Percentiles rank a stretch among this genome's conserved stretches.
Conservation (phyloP, 1,140 invertebrate species). For the Diplogasteroides magnus region DNA sequence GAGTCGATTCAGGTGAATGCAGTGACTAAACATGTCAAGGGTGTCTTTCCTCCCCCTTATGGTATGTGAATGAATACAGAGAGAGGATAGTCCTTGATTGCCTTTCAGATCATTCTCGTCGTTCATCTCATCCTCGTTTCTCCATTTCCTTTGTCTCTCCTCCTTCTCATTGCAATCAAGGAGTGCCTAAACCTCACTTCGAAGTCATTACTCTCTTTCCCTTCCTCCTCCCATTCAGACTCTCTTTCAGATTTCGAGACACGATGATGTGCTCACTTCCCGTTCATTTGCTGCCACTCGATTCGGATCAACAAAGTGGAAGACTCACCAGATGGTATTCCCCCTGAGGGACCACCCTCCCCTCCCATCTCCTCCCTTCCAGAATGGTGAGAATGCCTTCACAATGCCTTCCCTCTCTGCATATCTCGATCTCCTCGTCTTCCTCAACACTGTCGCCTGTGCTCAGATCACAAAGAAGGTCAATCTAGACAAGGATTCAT, state of each 20-base stretch:
- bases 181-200: background rate
- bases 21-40: background rate
- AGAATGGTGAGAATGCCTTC: background rate
- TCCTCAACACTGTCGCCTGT: background rate
- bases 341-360: background rate
- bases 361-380: background rate
- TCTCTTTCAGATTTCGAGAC: background rate
- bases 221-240: background rate
- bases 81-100: no score
- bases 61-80: no score
- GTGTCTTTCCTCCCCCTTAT: background rate
- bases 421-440: background rate
- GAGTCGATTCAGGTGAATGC: background rate
- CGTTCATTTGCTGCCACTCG: background rate
- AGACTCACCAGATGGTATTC: background rate
- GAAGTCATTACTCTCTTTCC: background rate
- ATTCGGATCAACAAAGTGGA: background rate
- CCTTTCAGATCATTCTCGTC: no score
- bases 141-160: background rate
- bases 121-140: background rate
- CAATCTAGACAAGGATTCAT: no score
- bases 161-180: background rate
- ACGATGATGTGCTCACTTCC: background rate
- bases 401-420: background rate
- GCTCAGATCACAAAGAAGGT: background rate